Percentiles rank a stretch among this genome's conserved stretches.
These are phyloP conservation scores for Apamea epomidion DNA, from an alignment of 2,888 invertebrate species.

Conservation along the genomic window DNA sequence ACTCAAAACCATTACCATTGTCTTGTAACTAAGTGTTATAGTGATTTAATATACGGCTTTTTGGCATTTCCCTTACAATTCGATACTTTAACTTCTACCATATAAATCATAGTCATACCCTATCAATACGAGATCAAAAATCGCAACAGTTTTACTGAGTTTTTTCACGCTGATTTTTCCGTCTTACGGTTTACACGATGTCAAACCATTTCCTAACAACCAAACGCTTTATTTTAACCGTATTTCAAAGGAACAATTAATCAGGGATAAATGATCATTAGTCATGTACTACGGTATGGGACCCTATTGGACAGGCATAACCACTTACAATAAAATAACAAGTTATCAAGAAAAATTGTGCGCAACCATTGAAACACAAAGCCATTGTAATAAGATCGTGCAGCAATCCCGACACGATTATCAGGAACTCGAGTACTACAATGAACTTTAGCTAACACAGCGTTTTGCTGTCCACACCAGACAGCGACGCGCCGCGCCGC, in stretches of 20 bases:
- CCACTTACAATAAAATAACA: neutral
- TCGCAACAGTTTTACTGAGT: neutral
- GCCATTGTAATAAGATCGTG: constrained; percentile 2
- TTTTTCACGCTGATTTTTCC: neutral
- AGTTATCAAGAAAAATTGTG: constrained; percentile 3
- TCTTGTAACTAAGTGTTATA: no score
- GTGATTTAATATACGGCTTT: no score
- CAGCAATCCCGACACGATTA: constrained; percentile 6
- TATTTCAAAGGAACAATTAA: neutral
- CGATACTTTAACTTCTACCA: no score
- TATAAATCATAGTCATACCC: no score
- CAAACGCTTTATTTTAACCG: no score
- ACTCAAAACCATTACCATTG: no score
- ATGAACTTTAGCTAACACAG: constrained; percentile 17
- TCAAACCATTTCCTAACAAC: neutral
- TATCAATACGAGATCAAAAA: neutral
- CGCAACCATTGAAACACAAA: constrained; percentile 1
- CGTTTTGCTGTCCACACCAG: constrained; percentile 6
- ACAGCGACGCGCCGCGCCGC: no score
- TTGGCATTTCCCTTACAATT: no score
- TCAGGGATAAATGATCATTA: neutral
- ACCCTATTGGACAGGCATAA: neutral
- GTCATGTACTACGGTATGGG: neutral
- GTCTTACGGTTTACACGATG: neutral
- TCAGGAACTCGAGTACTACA: constrained; percentile 23